Percentiles rank a stretch among this genome's conserved stretches.
phyloP scores from a whole-genome alignment of 2,113 vertebrate species.

The Takifugu bimaculatus region DNA sequence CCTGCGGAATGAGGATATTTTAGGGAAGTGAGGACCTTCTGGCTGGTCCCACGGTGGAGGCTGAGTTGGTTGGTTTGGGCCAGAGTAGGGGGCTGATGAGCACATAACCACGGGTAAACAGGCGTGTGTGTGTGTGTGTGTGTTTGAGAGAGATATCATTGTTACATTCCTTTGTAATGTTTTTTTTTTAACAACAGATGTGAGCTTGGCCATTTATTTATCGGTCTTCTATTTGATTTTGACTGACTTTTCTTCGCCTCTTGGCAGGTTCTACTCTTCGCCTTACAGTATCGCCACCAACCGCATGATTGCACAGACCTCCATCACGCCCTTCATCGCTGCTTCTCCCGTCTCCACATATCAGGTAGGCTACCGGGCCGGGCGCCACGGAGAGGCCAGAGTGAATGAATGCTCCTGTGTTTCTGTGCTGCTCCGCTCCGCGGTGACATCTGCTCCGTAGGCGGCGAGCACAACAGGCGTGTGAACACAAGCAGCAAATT shows the following conservation, averaged over 20 bases:
- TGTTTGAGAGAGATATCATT: too few relatives aligned
- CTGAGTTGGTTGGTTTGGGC: too few relatives aligned
- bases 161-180: too few relatives aligned
- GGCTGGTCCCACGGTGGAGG: too few relatives aligned
- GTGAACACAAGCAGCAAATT: slow-evolving; percentile 27
- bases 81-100: too few relatives aligned
- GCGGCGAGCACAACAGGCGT: slow-evolving; percentile 56
- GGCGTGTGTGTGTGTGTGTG: too few relatives aligned
- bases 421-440: slow-evolving; percentile 52
- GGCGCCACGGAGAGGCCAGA: background rate
- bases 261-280: slow-evolving; percentile 94
- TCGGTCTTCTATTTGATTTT: background rate
- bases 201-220: too few relatives aligned
- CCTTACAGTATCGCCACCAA: slow-evolving; percentile 99
- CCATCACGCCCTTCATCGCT: slow-evolving; percentile 98
- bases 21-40: too few relatives aligned
- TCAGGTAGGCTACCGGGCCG: slow-evolving; percentile 79
- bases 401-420: slow-evolving; percentile 10
- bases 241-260: background rate
- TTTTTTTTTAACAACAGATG: too few relatives aligned
- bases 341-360: slow-evolving; percentile 99
- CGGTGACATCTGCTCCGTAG: slow-evolving; percentile 63
- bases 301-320: slow-evolving; percentile 99
- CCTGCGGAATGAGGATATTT: too few relatives aligned
- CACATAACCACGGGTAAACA: too few relatives aligned